Percentiles rank a stretch among this genome's conserved stretches.
Conservation (phyloP, 2,888 invertebrate species). For the Selenia dentaria region DNA sequence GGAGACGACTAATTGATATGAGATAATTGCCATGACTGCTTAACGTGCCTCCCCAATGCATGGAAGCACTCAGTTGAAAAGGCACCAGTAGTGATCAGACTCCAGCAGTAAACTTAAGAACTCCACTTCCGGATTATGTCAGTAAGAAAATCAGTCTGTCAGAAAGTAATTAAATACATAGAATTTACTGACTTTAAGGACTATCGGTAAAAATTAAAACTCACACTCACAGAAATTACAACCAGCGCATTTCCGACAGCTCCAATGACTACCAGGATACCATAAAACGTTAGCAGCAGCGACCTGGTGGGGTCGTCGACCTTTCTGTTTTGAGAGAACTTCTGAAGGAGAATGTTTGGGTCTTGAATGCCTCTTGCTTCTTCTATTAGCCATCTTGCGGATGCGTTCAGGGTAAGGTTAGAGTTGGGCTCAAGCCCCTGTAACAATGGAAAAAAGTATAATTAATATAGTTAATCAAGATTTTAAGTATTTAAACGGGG, state of each 20-base stretch:
- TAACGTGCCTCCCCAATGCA: too few species aligned
- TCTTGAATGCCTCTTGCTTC: slow-evolving; percentile 69
- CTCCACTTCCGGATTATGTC: too few species aligned
- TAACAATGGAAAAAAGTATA: slow-evolving; percentile 45
- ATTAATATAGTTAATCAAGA: background rate
- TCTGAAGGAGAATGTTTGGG: slow-evolving; percentile 80
- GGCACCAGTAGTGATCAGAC: too few species aligned
- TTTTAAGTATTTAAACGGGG: too few species aligned
- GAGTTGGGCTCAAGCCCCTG: slow-evolving; percentile 67
- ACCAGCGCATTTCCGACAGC: slow-evolving; percentile 94
- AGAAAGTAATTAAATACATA: too few species aligned
- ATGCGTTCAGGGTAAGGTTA: slow-evolving; percentile 67
- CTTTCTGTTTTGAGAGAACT: slow-evolving; percentile 88
- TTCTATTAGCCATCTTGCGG: slow-evolving; percentile 75
- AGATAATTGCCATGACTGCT: too few species aligned
- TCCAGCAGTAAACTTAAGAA: too few species aligned
- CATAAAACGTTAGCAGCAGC: slow-evolving; percentile 88
- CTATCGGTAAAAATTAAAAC: background rate
- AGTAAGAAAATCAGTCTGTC: too few species aligned
- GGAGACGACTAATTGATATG: too few species aligned
- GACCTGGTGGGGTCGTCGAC: slow-evolving; percentile 89
- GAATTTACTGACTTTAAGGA: too few species aligned
- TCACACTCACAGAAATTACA: slow-evolving; percentile 86
- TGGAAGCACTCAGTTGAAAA: too few species aligned
- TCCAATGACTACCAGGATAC: slow-evolving; percentile 91